These are phyloP conservation scores for Murina feae DNA, from an alignment of 2,113 vertebrate species.

Conservation along the genomic window DNA sequence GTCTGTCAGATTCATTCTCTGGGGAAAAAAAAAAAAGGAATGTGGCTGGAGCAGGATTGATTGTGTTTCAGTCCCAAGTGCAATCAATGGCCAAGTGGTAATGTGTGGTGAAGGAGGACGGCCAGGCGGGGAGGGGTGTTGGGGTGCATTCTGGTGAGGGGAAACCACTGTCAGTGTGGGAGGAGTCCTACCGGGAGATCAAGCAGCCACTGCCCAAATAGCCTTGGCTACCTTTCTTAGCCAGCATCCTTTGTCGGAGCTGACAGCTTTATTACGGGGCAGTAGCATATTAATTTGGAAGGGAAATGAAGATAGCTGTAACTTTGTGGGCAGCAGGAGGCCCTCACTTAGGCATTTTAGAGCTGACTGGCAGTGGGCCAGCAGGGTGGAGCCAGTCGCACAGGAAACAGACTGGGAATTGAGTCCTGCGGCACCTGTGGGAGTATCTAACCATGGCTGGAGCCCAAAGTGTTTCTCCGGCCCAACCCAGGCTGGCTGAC, in stretches of 20 bases:
- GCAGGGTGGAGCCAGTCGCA: background rate
- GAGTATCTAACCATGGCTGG: background rate
- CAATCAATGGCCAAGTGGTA: background rate
- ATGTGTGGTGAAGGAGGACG: background rate
- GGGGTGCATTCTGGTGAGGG: background rate
- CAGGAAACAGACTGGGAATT: conserved; percentile 22
- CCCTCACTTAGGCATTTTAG: background rate
- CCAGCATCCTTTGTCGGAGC: conserved; percentile 29
- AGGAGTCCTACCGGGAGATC: background rate
- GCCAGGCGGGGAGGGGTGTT: background rate
- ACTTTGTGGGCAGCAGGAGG: background rate
- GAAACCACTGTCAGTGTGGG: background rate
- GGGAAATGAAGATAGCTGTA: conserved; percentile 30
- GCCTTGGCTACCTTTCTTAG: background rate
- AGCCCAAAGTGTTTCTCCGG: background rate
- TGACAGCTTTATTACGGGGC: conserved; percentile 22
- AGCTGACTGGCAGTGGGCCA: background rate
- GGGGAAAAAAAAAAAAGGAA: background rate
- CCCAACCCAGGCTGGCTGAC: background rate
- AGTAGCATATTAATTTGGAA: conserved; percentile 56
- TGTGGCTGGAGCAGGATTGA: conserved; percentile 41
- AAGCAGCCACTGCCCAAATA: background rate
- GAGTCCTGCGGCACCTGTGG: conserved; percentile 21
- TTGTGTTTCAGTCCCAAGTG: background rate
- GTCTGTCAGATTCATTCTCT: conserved; percentile 55